These are phyloP conservation scores for Drosophila punjabiensis DNA, from an alignment of 1,140 invertebrate genomes.

Conservation along the genomic window DNA sequence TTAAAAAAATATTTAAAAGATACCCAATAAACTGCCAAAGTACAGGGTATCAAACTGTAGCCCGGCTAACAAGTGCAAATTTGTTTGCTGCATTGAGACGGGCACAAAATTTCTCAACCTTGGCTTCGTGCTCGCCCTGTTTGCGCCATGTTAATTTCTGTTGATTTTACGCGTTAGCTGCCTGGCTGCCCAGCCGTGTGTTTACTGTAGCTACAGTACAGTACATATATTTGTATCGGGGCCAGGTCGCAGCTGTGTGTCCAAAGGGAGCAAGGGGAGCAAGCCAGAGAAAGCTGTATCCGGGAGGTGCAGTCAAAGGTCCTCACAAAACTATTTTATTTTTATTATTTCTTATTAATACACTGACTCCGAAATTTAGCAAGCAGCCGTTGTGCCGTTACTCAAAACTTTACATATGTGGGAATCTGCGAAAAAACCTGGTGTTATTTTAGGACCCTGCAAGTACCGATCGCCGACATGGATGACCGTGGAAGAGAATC, in stretches of 20 bases:
- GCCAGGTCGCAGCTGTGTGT: slow-evolving; percentile 50
- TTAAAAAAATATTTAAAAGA: background rate
- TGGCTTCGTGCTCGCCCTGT: slow-evolving; percentile 40
- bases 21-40: background rate
- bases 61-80: slow-evolving; percentile 68
- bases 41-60: background rate
- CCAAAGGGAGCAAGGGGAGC: background rate
- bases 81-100: slow-evolving; percentile 59
- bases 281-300: background rate
- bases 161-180: slow-evolving; percentile 61
- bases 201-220: slow-evolving; percentile 45
- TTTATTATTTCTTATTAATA: background rate
- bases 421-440: background rate
- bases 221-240: slow-evolving; percentile 21
- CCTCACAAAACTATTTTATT: background rate
- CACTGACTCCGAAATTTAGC: background rate
- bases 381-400: background rate
- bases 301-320: background rate
- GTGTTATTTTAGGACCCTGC: background rate
- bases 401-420: background rate
- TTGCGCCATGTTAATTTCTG: slow-evolving; percentile 61
- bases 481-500: accelerated
- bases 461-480: background rate
- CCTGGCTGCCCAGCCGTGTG: slow-evolving; percentile 37
- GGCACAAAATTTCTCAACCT: slow-evolving; percentile 39